A percentile compares a stretch with the other conserved stretches of the same genome.
phyloP scores from a whole-genome alignment of 2,113 vertebrate species.

The Odocoileus virginianus region DNA sequence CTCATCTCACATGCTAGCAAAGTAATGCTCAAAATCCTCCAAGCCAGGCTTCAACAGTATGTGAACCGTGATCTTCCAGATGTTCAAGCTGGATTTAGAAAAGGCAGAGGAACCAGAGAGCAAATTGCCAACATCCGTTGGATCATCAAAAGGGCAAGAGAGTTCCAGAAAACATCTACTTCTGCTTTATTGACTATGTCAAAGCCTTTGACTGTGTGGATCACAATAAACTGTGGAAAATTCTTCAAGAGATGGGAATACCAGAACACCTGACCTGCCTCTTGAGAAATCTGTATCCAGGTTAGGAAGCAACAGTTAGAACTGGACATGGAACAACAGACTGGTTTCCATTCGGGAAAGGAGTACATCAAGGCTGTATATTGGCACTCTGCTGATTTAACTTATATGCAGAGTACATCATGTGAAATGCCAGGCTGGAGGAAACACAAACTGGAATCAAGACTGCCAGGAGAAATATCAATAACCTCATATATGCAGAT shows the following conservation, averaged over 20 bases:
- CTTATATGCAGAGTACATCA: not conserved
- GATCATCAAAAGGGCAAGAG: not conserved
- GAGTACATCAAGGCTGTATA: not conserved
- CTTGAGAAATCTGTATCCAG: not conserved
- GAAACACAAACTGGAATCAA: not conserved
- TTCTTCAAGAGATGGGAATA: not conserved
- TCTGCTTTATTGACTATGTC: not conserved
- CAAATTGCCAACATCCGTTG: not conserved
- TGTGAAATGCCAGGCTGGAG: not conserved
- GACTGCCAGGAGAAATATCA: not conserved
- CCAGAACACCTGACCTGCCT: not conserved
- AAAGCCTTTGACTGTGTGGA: not conserved
- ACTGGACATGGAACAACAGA: not conserved
- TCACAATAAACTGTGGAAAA: not conserved
- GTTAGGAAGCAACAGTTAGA: not conserved
- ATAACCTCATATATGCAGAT: not conserved
- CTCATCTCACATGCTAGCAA: not conserved
- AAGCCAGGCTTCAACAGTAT: not conserved
- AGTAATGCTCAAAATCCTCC: not conserved
- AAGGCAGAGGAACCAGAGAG: not conserved
- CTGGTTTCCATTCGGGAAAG: not conserved
- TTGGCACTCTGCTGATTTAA: not conserved
- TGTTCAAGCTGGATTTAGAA: not conserved
- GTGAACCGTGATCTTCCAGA: fast-evolving
- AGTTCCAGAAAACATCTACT: not conserved